A percentile compares a stretch with the other conserved stretches of the same genome.
Evolutionary conservation across 2,797 vertebrate genomes (phyloP).

Genomic region (Lemur catta): DNA sequence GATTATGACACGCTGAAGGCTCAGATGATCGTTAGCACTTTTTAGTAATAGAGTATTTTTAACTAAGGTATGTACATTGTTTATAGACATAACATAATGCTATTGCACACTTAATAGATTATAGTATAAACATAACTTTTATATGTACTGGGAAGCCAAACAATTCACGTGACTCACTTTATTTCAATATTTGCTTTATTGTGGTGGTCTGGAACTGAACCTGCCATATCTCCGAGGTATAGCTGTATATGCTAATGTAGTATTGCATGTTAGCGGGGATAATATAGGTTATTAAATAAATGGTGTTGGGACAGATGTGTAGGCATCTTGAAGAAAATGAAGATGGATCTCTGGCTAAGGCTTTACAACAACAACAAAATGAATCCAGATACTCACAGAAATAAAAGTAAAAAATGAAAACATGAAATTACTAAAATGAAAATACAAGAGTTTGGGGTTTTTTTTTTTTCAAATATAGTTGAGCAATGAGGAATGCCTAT

Average conservation of each 20-base stretch:
- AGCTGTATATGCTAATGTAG: not conserved
- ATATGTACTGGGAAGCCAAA: not conserved
- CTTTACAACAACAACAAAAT: not conserved
- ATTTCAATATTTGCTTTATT: not conserved
- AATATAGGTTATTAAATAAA: not conserved
- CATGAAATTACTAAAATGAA: not conserved
- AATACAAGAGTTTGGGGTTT: not conserved
- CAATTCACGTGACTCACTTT: not conserved
- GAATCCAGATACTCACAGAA: not conserved
- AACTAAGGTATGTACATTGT: not conserved
- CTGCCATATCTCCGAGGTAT: not conserved
- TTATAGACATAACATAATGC: not conserved
- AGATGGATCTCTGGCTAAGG: not conserved
- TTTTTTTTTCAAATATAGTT: not conserved
- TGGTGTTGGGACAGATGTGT: not conserved
- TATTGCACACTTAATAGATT: not conserved
- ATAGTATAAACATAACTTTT: not conserved
- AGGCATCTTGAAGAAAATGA: constrained; percentile 14
- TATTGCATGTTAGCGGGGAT: not conserved
- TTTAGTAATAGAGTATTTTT: not conserved
- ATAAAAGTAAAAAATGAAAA: not conserved
- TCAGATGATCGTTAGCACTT: not conserved
- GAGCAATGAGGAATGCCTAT: not conserved
- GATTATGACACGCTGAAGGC: not conserved
- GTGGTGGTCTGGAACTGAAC: not conserved